Base-by-base conservation (phyloP, 2,113 vertebrate species). In the Hemibagrus wyckioides region DNA sequence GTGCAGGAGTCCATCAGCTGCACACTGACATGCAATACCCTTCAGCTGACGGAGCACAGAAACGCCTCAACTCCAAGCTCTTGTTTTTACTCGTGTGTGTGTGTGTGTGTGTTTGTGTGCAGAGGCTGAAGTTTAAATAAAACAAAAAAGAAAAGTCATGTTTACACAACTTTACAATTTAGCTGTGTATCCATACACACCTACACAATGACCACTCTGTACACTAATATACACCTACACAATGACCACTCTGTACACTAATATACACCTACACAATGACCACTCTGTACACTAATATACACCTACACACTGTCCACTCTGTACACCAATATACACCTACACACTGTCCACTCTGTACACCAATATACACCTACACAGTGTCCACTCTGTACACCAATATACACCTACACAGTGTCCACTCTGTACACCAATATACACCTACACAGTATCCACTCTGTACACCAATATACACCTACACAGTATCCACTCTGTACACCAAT, bases 21-120 rank as follows among this genome's bases (percentile, higher is more conserved):
- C 61, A 67, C 59, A 44, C 65, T 82, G 30, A 57, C 75, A 71
- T 83, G 56, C 63, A 17, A 73, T 67, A 79, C 71, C 75, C 54
- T 81, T 81, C 54, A 15, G 79, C 2, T 81, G 54, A 80, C 48
- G 54, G 10, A 59, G 63, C 30, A 52, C 85, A 73, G 67, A 82
- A 83, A 75, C 82, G 56, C 44, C 69, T 59, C 44, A 21, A 73
- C 10, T 39, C n/a, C 7, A 7, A 54, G 15, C 15, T 33, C 23
- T 77, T 77, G 50, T 15, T 30, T 48, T 41, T 21, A 50, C 28
- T 52, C 48, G 4, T 14, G 48, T n/a, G 23, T 52, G 9, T 80
- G 33, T 21, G 48, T n/a, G 23, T 52, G 9, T 80, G 33, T 21
- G n/a, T n/a, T n/a, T n/a, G n/a, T n/a, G 15, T 17, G 73, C 30